phyloP scores from a whole-genome alignment of 1,140 invertebrate species.

The Euschistus heros region DNA sequence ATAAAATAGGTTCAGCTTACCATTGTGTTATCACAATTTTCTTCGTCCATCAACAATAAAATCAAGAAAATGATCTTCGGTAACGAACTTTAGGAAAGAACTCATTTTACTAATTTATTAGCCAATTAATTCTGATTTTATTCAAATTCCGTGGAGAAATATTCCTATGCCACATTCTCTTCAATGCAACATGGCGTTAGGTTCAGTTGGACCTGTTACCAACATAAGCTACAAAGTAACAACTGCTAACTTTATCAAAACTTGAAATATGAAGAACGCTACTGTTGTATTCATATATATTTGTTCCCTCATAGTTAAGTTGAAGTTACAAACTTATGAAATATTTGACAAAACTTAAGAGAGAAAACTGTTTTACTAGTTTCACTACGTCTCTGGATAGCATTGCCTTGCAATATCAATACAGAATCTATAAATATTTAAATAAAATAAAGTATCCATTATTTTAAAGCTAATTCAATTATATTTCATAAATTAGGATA shows the following conservation, averaged over 20 bases:
- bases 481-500: too few species aligned
- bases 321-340: too few species aligned
- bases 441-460: too few species aligned
- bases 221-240: neutral
- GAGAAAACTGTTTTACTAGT: too few species aligned
- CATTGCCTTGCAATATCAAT: too few species aligned
- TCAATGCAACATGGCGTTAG: slow-evolving; percentile 2
- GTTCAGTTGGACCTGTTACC: neutral
- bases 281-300: neutral
- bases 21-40: slow-evolving; percentile 23
- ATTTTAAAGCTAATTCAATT: too few species aligned
- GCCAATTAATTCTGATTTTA: neutral
- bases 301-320: too few species aligned
- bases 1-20: slow-evolving; percentile 8
- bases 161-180: neutral
- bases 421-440: too few species aligned
- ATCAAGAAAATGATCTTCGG: neutral
- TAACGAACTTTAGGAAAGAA: neutral
- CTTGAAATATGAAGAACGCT: too few species aligned
- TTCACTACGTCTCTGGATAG: too few species aligned
- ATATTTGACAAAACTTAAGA: too few species aligned
- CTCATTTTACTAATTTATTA: neutral
- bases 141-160: neutral
- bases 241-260: neutral
- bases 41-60: slow-evolving; percentile 12